phyloP scores from a whole-genome alignment of 2,888 invertebrate genomes.

The Perizoma affinitatum region DNA sequence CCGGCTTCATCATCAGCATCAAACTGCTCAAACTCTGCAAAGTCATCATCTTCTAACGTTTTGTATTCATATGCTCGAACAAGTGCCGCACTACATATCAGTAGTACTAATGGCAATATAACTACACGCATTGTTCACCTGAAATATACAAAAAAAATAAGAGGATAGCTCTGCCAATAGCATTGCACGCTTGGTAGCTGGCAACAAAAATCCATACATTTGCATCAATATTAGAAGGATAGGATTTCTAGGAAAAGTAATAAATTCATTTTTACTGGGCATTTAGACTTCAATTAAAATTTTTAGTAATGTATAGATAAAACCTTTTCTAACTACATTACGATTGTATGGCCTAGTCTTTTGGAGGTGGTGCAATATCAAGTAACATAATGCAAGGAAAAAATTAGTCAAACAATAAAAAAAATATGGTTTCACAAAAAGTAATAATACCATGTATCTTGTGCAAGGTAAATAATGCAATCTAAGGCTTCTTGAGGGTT shows the following conservation, averaged over 20 bases:
- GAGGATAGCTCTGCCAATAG: no score
- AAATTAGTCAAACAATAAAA: background rate
- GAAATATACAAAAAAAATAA: conserved; percentile 2
- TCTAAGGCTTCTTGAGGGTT: conserved; percentile 18
- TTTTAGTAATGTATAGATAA: no score
- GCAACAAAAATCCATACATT: no score
- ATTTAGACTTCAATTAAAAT: no score
- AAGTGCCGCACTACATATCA: conserved; percentile 57
- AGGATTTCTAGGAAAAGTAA: no score
- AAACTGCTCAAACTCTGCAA: conserved; percentile 97
- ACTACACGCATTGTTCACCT: conserved; percentile 60
- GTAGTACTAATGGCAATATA: conserved; percentile 58
- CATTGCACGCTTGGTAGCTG: no score
- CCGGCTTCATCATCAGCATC: conserved; percentile 86
- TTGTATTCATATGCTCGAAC: conserved; percentile 72
- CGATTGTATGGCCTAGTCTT: no score
- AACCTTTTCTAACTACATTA: no score
- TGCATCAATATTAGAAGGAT: no score
- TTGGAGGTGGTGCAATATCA: no score
- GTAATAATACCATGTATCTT: background rate
- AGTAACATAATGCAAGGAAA: background rate
- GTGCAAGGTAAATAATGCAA: conserved; percentile 14
- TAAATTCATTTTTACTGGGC: no score
- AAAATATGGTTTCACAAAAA: conserved; percentile 19
- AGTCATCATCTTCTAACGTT: conserved; percentile 91